phyloP scores from a whole-genome alignment of 2,888 invertebrate genomes.

The Ichneumon xanthorius region DNA sequence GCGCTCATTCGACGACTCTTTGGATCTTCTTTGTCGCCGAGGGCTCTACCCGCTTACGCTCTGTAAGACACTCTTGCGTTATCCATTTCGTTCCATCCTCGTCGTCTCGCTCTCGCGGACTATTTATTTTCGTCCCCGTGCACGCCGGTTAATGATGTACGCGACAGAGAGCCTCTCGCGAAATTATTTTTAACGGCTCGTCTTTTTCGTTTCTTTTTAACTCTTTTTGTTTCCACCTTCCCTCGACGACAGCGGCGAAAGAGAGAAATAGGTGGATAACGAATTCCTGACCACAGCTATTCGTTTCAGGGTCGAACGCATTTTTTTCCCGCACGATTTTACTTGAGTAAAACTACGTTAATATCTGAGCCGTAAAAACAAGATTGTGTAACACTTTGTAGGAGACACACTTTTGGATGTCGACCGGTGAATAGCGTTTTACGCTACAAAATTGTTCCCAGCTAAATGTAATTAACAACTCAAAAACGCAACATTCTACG shows the following conservation, averaged over 20 bases:
- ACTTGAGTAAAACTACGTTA: too few species aligned
- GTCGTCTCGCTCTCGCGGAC: constrained; percentile 37
- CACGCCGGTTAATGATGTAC: constrained; percentile 74
- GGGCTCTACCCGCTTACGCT: constrained; percentile 32
- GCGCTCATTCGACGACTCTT: constrained; percentile 38
- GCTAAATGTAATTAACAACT: too few species aligned
- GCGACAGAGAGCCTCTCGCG: constrained; percentile 64
- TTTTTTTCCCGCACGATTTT: background rate
- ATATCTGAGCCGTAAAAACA: too few species aligned
- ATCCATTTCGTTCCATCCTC: constrained; percentile 45
- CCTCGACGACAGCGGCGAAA: background rate
- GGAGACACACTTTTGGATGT: too few species aligned
- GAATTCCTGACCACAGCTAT: background rate
- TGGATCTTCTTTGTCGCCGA: constrained; percentile 65
- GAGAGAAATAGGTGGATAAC: background rate
- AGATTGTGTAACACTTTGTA: too few species aligned
- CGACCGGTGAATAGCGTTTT: too few species aligned
- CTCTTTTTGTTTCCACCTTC: background rate
- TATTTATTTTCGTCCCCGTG: constrained; percentile 75
- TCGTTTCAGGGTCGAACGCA: background rate
- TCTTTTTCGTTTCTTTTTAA: constrained; percentile 24
- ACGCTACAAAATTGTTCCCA: too few species aligned
- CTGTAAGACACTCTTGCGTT: constrained; percentile 44
- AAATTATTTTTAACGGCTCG: constrained; percentile 67
- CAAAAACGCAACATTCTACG: too few species aligned